Base-by-base conservation (phyloP, 2,797 vertebrate genomes). In the Luscinia luscinia region DNA sequence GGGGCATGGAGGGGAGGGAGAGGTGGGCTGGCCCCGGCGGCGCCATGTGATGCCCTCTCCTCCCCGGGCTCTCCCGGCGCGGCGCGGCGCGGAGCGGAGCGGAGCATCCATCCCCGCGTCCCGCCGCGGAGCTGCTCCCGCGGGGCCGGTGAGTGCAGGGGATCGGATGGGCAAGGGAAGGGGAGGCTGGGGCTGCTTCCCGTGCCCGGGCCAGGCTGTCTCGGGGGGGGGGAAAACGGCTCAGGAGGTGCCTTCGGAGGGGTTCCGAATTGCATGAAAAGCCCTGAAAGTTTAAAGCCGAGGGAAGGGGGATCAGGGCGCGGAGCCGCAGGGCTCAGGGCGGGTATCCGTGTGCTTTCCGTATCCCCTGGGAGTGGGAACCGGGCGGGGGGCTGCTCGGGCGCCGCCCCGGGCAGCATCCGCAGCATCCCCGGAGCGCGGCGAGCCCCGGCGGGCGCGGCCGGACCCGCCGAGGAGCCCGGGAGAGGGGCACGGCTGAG, bases 41-140 rank as follows among this genome's bases (percentile, higher is more conserved):
- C 78, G 77, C 93, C 88, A 93, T 91, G 94, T 93, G 93, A 89
- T 91, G 94, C 78, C 88, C 90, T 84, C 85, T 46, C 84, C 85
- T 91, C 82, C 79, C n/a, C 84, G 79, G 91, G 80, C 80, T 87
- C 80, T 73, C 93, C 55, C 76, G 77, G 66, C 85, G 45, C 84
- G 82, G 73, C 30, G 66, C 84, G 49, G 74, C 19, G 58, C 49
- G 34, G 34, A 22, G 45, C 20, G 26, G 49, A 28, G 49, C 49
- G 26, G 24, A 68, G 62, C 38, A 38, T 38, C 38, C 74, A 51
- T 51, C 49, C 48, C 36, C 51, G 52, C 64, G 80, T 66, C 78
- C 83, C 58, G 43, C 52, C 17, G 84, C 58, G 64, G 70, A 73
- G 79, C 75, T 38, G 48, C 57, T 49, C 67, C 77, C 54, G 59